Conservation (phyloP, 2,888 invertebrate species). For the Parnassius glacialis region DNA sequence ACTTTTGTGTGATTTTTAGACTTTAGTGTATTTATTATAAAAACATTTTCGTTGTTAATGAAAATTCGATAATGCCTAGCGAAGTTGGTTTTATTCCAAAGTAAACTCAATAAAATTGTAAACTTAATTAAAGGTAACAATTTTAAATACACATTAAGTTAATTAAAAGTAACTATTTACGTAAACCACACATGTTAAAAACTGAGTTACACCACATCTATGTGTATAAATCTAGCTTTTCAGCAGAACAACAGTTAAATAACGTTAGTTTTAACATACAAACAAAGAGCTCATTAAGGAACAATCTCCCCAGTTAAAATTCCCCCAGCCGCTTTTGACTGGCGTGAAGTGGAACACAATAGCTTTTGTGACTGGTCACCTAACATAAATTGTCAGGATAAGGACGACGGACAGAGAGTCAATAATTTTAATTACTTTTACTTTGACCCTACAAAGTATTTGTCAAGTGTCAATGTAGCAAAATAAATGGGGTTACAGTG, state of each 20-base stretch:
- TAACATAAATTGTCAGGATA: conserved; percentile 55
- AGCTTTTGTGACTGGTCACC: conserved; percentile 59
- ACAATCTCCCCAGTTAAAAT: conserved; percentile 46
- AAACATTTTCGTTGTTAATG: no score
- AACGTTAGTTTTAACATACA: conserved; percentile 29
- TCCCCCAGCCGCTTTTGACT: conserved; percentile 64
- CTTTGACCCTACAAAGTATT: conserved; percentile 46
- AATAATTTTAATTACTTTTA: conserved; percentile 58
- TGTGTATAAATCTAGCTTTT: neutral
- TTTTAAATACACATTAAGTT: no score
- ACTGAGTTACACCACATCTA: no score
- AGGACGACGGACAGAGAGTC: conserved; percentile 52
- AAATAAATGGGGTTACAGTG: conserved; percentile 29
- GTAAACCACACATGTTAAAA: no score
- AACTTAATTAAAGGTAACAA: no score
- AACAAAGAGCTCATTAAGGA: conserved; percentile 58
- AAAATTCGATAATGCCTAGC: no score
- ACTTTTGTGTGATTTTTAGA: no score
- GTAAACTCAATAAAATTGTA: no score
- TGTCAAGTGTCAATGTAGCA: conserved; percentile 28
- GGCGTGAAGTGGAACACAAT: conserved; percentile 67
- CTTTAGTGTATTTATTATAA: no score
- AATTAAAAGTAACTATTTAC: no score
- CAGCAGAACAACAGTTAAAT: conserved; percentile 7
- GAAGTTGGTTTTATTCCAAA: no score